phyloP scores from a whole-genome alignment of 1,140 invertebrate genomes.

The Drosophila cardini region DNA sequence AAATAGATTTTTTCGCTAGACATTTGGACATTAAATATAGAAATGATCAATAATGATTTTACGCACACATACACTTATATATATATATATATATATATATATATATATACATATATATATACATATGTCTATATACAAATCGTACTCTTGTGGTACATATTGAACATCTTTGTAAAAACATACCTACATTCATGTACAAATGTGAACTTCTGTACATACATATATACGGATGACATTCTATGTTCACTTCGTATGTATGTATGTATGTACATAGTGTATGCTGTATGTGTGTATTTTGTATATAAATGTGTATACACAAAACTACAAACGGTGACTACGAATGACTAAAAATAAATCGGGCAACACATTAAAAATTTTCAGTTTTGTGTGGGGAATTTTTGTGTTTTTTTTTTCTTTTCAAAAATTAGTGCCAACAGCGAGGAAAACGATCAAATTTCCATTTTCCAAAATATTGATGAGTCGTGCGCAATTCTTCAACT shows the following conservation, averaged over 20 bases:
- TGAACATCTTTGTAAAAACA: neutral
- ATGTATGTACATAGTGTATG: conserved; percentile 16
- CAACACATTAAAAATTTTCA: conserved; percentile 66
- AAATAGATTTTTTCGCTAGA: neutral
- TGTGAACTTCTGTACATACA: neutral
- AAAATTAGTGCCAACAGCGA: conserved; percentile 53
- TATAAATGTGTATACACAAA: conserved; percentile 15
- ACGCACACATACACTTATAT: neutral
- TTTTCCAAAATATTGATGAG: conserved; percentile 67
- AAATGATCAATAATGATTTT: neutral
- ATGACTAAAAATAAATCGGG: conserved; percentile 69
- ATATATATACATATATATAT: conserved; percentile 3
- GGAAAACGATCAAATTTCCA: conserved; percentile 68
- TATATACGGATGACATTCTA: conserved; percentile 12
- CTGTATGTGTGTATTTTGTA: conserved; percentile 10
- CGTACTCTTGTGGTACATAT: neutral
- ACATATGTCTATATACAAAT: neutral
- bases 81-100: conserved; percentile 2
- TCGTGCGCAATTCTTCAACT: conserved; percentile 59
- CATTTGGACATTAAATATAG: neutral
- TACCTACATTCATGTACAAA: conserved; percentile 1
- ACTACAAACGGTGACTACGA: conserved; percentile 60
- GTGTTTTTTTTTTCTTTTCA: conserved; percentile 60
- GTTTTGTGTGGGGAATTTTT: conserved; percentile 33
- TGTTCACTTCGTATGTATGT: neutral